phyloP scores from a whole-genome alignment of 2,888 invertebrate species.

The Pocota personata region DNA sequence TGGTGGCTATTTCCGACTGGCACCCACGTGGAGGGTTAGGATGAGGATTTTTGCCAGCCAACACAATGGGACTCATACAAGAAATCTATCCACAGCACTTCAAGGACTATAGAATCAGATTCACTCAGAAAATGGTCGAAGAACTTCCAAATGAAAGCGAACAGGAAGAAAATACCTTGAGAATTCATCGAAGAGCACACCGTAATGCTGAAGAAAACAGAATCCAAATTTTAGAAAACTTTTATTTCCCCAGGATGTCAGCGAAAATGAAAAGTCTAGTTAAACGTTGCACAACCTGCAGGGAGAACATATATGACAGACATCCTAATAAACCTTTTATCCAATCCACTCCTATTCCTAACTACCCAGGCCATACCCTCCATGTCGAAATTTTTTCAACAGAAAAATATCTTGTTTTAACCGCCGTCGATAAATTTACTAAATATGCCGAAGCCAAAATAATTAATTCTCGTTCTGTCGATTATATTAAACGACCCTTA shows the following conservation, averaged over 20 bases:
- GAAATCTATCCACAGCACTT: slow-evolving; percentile 51
- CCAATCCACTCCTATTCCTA: slow-evolving; percentile 33
- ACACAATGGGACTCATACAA: slow-evolving; percentile 42
- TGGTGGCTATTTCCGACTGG: too few relatives aligned
- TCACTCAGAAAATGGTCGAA: slow-evolving; percentile 41
- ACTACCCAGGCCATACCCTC: slow-evolving; percentile 43
- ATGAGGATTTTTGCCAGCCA: too few relatives aligned
- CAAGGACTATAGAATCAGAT: slow-evolving; percentile 33
- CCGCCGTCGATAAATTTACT: slow-evolving; percentile 51
- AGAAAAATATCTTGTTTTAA: slow-evolving; percentile 38
- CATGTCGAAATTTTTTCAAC: slow-evolving; percentile 57
- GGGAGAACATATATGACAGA: slow-evolving; percentile 44
- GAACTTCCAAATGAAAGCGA: slow-evolving; percentile 24
- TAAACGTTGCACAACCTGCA: slow-evolving; percentile 25
- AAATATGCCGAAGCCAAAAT: slow-evolving; percentile 43
- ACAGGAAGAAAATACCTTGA: slow-evolving; percentile 36
- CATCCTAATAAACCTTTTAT: slow-evolving; percentile 5
- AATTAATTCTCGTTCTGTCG: slow-evolving; percentile 35
- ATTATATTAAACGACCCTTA: slow-evolving; percentile 50
- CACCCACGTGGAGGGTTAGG: too few relatives aligned
- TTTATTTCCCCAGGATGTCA: slow-evolving; percentile 39
- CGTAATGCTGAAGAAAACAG: slow-evolving; percentile 48
- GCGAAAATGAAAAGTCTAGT: slow-evolving; percentile 5
- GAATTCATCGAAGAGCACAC: slow-evolving; percentile 21
- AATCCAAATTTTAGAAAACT: slow-evolving; percentile 45